Base-by-base conservation (phyloP, 64 coral and sea anemone genomes). In the Orbicella faveolata region DNA sequence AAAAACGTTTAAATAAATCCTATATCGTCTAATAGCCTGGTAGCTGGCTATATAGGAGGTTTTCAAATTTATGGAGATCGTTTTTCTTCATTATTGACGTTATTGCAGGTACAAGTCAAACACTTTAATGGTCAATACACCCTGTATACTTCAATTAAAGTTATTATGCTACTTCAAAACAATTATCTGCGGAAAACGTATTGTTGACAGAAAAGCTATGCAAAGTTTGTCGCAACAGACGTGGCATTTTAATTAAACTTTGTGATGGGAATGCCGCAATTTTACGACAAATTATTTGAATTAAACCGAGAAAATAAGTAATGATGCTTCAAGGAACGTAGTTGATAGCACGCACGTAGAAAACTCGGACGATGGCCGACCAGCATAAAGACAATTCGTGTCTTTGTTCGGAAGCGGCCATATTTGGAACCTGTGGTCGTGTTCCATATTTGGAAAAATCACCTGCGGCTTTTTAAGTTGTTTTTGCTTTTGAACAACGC, bases 371-470 rank as follows among this genome's bases (percentile, higher is more conserved):
- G 4, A 25, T 11, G 20, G 9, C 21, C 9, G 6, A 70, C 21
- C 21, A 9, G 67, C 34, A 1, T 85, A 13, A 10, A 6, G 52
- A 61, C 30, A 36, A 35, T 75, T 34, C 54, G 57, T 55, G 34
- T 14, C 3, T 62, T 51, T 63, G 55, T 81, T 64, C 54, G 0
- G 30, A 57, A 57, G 1, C 52, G 23, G 10, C 23, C 25, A 59
- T 79, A 12, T 81, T 62, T 81, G 59, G 21, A 80, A 61, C n/a
- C 20, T 48, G 34, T 84, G 63, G 82, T 6, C 4, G 2, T 53
- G 16, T 52, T 85, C 82, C 82, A 68, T 85, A 85, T 85, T 85
- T 85, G 82, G 82, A 73, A 6, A 72, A 72, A 85, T 54, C 82
- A 85, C 82, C 82, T 85, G 82, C 82, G 6, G 63, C 7, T 37